Conservation (phyloP, 1,140 invertebrate genomes). For the Pseudomyrmex flavicornis region DNA sequence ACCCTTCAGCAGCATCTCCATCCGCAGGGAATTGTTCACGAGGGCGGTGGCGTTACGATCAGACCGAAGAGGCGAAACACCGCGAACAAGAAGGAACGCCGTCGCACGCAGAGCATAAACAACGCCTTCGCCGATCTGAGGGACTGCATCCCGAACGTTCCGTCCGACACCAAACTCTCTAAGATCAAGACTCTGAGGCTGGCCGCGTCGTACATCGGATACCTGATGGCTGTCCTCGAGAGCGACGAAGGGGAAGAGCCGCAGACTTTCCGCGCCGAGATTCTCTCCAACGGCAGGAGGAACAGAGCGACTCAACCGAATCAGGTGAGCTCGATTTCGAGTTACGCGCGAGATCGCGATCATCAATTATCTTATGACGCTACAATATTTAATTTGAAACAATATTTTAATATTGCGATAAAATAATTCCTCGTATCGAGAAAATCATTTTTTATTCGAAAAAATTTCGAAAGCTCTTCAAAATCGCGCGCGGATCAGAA, state of each 20-base stretch:
- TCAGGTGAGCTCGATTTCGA: conserved; percentile 68
- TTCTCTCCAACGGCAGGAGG: conserved; percentile 85
- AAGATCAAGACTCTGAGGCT: conserved; percentile 97
- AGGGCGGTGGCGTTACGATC: conserved; percentile 50
- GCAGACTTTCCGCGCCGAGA: conserved; percentile 90
- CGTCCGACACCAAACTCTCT: conserved; percentile 96
- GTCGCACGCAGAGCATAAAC: conserved; percentile 97
- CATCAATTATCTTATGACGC: not conserved
- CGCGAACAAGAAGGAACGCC: conserved; percentile 97
- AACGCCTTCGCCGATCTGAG: conserved; percentile 96
- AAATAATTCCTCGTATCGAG: not conserved
- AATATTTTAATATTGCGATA: not conserved
- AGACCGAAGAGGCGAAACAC: conserved; percentile 89
- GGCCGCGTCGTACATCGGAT: conserved; percentile 96
- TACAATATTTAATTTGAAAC: not conserved
- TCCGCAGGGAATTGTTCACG: conserved; percentile 34
- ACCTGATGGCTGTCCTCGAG: conserved; percentile 93
- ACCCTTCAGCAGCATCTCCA: conserved; percentile 69
- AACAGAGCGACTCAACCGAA: conserved; percentile 77
- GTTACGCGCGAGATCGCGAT: too few relatives aligned
- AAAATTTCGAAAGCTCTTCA: not conserved
- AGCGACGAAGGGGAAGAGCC: conserved; percentile 90
- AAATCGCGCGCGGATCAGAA: conserved; percentile 16
- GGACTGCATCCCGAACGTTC: conserved; percentile 98
- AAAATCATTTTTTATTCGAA: conserved; percentile 9